Conservation (phyloP, 2,888 invertebrate genomes). For the Tetropium fuscum region DNA sequence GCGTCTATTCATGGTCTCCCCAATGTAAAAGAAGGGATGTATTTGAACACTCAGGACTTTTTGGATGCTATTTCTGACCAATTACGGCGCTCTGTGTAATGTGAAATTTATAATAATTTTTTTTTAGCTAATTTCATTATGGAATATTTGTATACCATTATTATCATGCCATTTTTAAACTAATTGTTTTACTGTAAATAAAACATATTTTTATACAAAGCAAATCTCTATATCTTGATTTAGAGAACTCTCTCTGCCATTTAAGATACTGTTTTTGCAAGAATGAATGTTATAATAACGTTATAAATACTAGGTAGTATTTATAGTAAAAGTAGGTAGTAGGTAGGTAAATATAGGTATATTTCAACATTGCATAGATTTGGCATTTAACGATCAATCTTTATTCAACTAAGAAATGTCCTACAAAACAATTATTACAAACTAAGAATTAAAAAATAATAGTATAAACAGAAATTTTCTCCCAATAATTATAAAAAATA, state of each 20-base stretch:
- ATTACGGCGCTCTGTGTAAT: slow-evolving; percentile 67
- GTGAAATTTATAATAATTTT: slow-evolving; percentile 3
- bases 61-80: slow-evolving; percentile 83
- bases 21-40: slow-evolving; percentile 86
- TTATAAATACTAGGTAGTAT: no score
- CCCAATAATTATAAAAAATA: no score
- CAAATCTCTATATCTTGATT: not conserved
- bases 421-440: no score
- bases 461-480: no score
- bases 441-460: no score
- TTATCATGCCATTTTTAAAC: slow-evolving; percentile 11
- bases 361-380: no score
- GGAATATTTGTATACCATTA: slow-evolving; percentile 8
- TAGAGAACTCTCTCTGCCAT: not conserved
- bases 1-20: slow-evolving; percentile 87
- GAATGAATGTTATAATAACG: no score
- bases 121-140: slow-evolving; percentile 14
- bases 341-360: no score
- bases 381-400: no score
- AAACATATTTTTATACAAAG: slow-evolving; percentile 20
- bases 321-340: no score
- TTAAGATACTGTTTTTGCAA: no score
- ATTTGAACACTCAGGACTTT: slow-evolving; percentile 87
- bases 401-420: no score
- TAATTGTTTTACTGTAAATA: slow-evolving; percentile 2